A percentile compares a stretch with the other conserved stretches of the same genome.
phyloP scores from a whole-genome alignment of 2,888 invertebrate species.

The Heteropelma amictum region DNA sequence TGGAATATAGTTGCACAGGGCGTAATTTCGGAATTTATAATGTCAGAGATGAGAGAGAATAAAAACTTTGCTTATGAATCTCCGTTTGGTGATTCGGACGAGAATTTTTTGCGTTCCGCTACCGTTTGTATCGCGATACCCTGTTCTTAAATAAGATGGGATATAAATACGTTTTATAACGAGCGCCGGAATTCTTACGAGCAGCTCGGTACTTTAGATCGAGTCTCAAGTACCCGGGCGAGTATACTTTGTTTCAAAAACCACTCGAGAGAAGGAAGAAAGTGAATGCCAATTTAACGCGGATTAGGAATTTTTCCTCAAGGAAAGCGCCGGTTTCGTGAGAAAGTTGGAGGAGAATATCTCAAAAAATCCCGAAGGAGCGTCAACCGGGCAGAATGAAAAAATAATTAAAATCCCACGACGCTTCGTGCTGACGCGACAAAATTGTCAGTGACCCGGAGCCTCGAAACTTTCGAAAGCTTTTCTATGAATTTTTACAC shows the following conservation, averaged over 20 bases:
- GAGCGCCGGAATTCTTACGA: neutral
- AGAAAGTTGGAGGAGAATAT: conserved; percentile 27
- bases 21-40: conserved; percentile 24
- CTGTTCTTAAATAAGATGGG: neutral
- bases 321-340: conserved; percentile 11
- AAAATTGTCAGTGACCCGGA: conserved; percentile 11
- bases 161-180: neutral
- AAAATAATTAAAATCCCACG: conserved; percentile 30
- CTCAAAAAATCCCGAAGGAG: conserved; percentile 9
- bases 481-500: conserved; percentile 18
- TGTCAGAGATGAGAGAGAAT: neutral
- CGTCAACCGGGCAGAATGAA: conserved; percentile 7
- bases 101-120: no score
- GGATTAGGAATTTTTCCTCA: conserved; percentile 14
- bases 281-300: conserved; percentile 33
- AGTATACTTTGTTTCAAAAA: no score
- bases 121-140: conserved; percentile 27
- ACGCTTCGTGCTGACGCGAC: conserved; percentile 19
- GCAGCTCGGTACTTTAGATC: conserved; percentile 8
- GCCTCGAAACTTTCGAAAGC: conserved; percentile 10
- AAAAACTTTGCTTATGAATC: no score
- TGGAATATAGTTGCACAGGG: conserved; percentile 25
- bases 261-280: neutral
- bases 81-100: no score
- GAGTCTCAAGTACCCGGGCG: neutral